Evolutionary conservation across 2,888 invertebrate genomes (phyloP).

Genomic region (Temnothorax ravouxi): DNA sequence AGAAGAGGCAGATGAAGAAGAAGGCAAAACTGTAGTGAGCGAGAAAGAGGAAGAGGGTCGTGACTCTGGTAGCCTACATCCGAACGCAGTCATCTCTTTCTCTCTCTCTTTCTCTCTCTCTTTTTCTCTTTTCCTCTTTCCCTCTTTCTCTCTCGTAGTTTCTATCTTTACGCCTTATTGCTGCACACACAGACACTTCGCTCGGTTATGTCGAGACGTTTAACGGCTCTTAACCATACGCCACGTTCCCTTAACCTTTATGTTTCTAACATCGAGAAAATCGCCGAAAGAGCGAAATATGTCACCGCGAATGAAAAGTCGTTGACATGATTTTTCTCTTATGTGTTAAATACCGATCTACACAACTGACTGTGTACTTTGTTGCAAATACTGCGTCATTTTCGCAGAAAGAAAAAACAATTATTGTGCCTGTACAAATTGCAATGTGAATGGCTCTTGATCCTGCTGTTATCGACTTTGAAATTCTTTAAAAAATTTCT

Average conservation of each 20-base stretch:
- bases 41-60: slow-evolving; percentile 80
- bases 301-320: background rate
- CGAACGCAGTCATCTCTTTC: slow-evolving; percentile 76
- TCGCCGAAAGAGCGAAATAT: slow-evolving; percentile 37
- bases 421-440: background rate
- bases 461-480: background rate
- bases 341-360: background rate
- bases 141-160: slow-evolving; percentile 46
- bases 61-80: slow-evolving; percentile 86
- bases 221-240: slow-evolving; percentile 73
- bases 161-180: slow-evolving; percentile 71
- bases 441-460: background rate
- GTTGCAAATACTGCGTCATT: background rate
- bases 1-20: slow-evolving; percentile 66
- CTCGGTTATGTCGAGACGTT: slow-evolving; percentile 65
- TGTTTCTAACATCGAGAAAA: slow-evolving; percentile 38
- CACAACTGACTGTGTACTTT: background rate
- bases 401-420: background rate
- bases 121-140: background rate
- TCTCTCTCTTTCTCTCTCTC: slow-evolving; percentile 74
- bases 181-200: slow-evolving; percentile 75
- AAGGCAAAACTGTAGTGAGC: slow-evolving; percentile 66
- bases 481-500: background rate
- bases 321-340: slow-evolving; percentile 21
- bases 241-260: slow-evolving; percentile 63